Evolutionary conservation across 2,113 vertebrate genomes (phyloP).

Genomic region (Epinephelus moara): DNA sequence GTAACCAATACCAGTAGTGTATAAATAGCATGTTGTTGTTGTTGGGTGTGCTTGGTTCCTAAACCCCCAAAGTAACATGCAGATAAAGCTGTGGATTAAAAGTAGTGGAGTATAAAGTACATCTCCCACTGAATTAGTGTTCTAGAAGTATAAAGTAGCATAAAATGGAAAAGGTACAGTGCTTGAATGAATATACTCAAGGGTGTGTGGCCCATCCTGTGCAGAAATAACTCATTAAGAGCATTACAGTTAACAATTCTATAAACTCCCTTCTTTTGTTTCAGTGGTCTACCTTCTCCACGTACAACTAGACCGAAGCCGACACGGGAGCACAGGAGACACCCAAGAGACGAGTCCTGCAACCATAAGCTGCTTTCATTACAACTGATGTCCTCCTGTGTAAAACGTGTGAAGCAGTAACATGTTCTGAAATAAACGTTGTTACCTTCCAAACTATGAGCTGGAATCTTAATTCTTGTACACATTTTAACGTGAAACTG

Average conservation of each 20-base stretch:
- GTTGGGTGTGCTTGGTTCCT: not conserved
- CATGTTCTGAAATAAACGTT: conserved; percentile 8
- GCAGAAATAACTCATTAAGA: not conserved
- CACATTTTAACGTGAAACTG: not conserved
- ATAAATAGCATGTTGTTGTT: not conserved
- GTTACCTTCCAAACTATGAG: not conserved
- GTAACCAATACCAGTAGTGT: not conserved
- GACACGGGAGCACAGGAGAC: not conserved
- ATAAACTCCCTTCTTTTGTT: conserved; percentile 18
- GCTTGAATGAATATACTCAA: not conserved
- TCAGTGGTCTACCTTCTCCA: conserved; percentile 24
- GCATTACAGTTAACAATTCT: not conserved
- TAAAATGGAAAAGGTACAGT: not conserved
- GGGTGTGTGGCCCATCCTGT: not conserved
- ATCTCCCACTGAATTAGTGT: not conserved
- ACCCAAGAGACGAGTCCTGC: conserved; percentile 12
- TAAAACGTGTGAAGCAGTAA: not conserved
- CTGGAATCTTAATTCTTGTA: not conserved
- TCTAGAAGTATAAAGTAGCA: not conserved
- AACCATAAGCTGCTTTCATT: not conserved
- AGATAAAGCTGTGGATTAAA: not conserved
- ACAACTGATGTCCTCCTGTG: not conserved
- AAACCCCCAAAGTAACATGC: not conserved
- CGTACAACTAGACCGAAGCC: conserved; percentile 44
- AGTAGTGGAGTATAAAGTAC: not conserved